A percentile compares a stretch with the other conserved stretches of the same genome.
These are phyloP conservation scores for Ceuthmochares aereus DNA, from an alignment of 2,113 vertebrate genomes.

Conservation along the genomic window DNA sequence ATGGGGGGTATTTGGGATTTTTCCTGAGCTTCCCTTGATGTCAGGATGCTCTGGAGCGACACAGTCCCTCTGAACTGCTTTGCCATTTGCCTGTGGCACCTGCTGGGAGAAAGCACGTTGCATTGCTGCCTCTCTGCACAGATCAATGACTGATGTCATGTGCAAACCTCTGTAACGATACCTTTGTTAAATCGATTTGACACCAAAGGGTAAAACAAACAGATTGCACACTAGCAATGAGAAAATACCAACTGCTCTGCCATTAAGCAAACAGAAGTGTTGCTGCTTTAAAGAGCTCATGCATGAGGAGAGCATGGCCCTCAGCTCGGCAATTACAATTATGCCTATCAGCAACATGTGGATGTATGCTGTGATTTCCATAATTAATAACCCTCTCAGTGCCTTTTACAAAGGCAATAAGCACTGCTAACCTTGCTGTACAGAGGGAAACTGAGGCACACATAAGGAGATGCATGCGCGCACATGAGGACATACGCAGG, in stretches of 20 bases:
- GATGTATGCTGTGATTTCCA: neutral
- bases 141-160: slow-evolving; percentile 24
- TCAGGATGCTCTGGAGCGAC: neutral
- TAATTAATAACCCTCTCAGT: neutral
- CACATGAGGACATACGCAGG: rapidly evolving
- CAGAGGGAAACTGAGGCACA: neutral
- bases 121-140: neutral
- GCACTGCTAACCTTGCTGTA: rapidly evolving
- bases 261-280: neutral
- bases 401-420: neutral
- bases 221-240: neutral
- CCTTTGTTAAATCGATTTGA: neutral
- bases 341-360: neutral
- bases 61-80: neutral
- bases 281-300: neutral
- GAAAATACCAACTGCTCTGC: neutral
- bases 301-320: neutral
- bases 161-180: neutral
- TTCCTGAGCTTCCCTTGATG: neutral
- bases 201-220: slow-evolving; percentile 31
- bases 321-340: neutral
- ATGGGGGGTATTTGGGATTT: neutral
- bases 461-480: rapidly evolving
- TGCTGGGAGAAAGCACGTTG: neutral
- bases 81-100: neutral